Percentiles rank a stretch among this genome's conserved stretches.
phyloP scores from a whole-genome alignment of 2,888 invertebrate species.

The Agonopterix alstromeriana region DNA sequence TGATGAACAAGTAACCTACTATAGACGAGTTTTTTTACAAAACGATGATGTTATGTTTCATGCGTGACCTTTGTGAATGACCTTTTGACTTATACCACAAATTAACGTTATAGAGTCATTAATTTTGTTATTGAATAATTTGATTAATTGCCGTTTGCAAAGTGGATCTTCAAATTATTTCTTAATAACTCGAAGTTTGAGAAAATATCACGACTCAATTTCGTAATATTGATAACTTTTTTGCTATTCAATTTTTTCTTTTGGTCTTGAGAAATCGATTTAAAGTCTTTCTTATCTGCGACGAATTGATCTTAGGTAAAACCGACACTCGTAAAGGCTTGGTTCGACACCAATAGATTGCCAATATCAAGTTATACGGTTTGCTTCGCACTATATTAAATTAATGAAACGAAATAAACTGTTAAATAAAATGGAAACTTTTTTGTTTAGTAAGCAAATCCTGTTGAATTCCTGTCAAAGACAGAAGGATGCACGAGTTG shows the following conservation, averaged over 20 bases:
- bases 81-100: constrained; percentile 19
- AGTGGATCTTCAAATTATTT: background rate
- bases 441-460: too few species aligned
- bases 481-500: too few species aligned
- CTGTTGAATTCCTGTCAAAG: too few species aligned
- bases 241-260: constrained; percentile 20
- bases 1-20: constrained; percentile 7
- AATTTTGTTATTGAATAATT: constrained; percentile 2
- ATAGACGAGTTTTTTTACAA: constrained; percentile 11
- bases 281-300: constrained; percentile 29
- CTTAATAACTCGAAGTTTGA: background rate
- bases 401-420: too few species aligned
- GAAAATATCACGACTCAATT: background rate
- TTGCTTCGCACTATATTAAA: constrained; percentile 15
- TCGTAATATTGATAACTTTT: constrained; percentile 3
- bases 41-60: constrained; percentile 17
- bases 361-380: constrained; percentile 39
- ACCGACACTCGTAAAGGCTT: constrained; percentile 28
- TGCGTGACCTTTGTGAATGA: constrained; percentile 24
- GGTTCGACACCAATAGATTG: constrained; percentile 45
- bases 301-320: constrained; percentile 44
- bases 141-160: too few species aligned
- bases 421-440: too few species aligned
- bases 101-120: constrained; percentile 23
- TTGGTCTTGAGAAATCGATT: constrained; percentile 29